Base-by-base conservation (phyloP, 2,113 vertebrate genomes). In the Agelaius tricolor region DNA sequence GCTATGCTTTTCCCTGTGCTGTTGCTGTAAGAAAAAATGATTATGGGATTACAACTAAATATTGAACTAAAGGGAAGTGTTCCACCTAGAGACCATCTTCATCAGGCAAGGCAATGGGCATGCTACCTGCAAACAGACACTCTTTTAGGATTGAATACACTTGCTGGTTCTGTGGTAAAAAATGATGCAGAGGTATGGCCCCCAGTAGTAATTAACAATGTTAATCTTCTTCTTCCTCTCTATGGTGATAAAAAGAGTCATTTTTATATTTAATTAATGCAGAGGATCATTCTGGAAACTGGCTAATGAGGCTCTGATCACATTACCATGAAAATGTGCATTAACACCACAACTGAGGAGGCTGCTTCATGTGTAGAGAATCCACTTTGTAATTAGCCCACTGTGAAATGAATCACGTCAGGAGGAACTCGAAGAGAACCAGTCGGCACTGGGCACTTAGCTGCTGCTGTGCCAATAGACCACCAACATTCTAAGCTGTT, bases 211-310 rank as follows among this genome's bases (percentile, higher is more conserved):
- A 98, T 98, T 98, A 98, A 98, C 97, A 96, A 95, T 94, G 97
- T 97, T 98, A 97, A 98, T 98, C 97, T 98, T 97, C 97, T 97
- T 97, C 97, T 97, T 95, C 91, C 94, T 98, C 97, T 97, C 97
- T 97, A 84, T 94, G 93, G 98, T 98, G 98, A 98, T 98, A 98
- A 98, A 98, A 97, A 97, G 97, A 98, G 98, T 98, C 96, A 98
- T 98, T 99, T 98, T 98, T 98, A 98, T 98, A 98, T 98, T 98
- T 98, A 99, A 99, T 99, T 99, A 99, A 99, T 98, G 98, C 98
- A 98, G 97, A 98, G 97, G 98, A 98, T 98, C 98, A 96, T 99
- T 99, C 99, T 98, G 98, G 98, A 99, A 98, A 99, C 98, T 93
- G 90, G 95, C 96, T 99, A 99, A 99, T 99, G 99, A 99, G 99